These are phyloP conservation scores for Jaculus jaculus DNA, from an alignment of 2,113 vertebrate genomes.

Conservation along the genomic window DNA sequence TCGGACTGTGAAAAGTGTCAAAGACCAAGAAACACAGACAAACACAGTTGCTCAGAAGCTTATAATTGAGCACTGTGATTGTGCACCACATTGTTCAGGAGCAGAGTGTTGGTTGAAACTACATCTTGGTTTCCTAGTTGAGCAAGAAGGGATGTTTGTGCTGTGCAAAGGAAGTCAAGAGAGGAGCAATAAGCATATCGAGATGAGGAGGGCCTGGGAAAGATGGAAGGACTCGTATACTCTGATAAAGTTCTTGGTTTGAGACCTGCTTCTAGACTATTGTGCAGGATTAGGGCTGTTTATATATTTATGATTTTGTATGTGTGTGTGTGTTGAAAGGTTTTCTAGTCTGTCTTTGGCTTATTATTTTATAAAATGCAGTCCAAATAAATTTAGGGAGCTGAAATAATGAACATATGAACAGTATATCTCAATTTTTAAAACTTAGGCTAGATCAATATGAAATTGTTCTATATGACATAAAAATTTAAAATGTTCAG, in stretches of 20 bases:
- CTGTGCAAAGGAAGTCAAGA: not conserved
- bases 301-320: not conserved
- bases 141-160: not conserved
- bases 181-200: not conserved
- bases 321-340: not conserved
- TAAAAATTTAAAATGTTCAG: not conserved
- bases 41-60: not conserved
- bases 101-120: not conserved
- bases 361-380: constrained; percentile 17
- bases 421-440: not conserved
- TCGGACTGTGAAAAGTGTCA: not conserved
- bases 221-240: not conserved
- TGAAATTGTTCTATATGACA: not conserved
- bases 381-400: not conserved
- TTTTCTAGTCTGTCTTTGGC: not conserved
- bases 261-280: not conserved
- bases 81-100: not conserved
- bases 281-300: not conserved
- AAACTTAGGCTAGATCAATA: not conserved
- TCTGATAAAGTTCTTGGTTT: not conserved
- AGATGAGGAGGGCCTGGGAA: not conserved
- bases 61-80: not conserved
- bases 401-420: constrained; percentile 6
- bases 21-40: not conserved
- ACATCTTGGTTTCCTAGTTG: constrained; percentile 4